Base-by-base conservation (phyloP, 2,797 vertebrate genomes). In the Amniataba percoides region DNA sequence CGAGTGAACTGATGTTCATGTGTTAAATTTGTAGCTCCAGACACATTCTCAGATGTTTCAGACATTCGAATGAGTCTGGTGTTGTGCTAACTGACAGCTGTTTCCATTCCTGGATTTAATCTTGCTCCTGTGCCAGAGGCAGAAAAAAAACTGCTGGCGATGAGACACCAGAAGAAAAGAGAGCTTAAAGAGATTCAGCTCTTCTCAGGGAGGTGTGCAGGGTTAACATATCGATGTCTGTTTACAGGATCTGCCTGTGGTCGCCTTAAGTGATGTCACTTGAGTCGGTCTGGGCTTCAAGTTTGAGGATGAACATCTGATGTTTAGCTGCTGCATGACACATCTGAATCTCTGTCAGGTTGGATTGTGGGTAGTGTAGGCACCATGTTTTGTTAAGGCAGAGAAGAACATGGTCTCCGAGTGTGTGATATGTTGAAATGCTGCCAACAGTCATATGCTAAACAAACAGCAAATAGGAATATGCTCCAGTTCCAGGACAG, bases 401-500 rank as follows among this genome's bases (percentile, higher is more conserved):
- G 3, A 49, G 3, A 49, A 42, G 1, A 60, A 58, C 19, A 5
- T 16, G 11, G n/a, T n/a, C n/a, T n/a, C n/a, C n/a, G 15, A 53
- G 16, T 23, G 9, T 59, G 14, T 66, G 60, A 52, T 72, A 52
- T 40, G 40, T 68, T 23, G 7, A 59, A 60, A 34, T 51, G 42
- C 21, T 45, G 57, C 55, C 61, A 21, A 12, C 64, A 31, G 60
- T 71, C 43, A 57, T 27, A 51, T n/a, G 61, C 40, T 59, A 55
- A 70, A 61, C 16, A 52, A 46, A 60, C 7, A 46, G 9, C 14
- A 42, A 65, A 40, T 31, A 73, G 31, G 14, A 53, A 62, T 7
- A 14, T 19, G 45, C 55, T 62, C 62, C 55, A 46, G 67, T 60
- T 45, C 65, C 45, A 52, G 21, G 18, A 62, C 52, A 21, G 45